These are phyloP conservation scores for Rhagologus leucostigma DNA, from an alignment of 2,113 vertebrate genomes.

Conservation along the genomic window DNA sequence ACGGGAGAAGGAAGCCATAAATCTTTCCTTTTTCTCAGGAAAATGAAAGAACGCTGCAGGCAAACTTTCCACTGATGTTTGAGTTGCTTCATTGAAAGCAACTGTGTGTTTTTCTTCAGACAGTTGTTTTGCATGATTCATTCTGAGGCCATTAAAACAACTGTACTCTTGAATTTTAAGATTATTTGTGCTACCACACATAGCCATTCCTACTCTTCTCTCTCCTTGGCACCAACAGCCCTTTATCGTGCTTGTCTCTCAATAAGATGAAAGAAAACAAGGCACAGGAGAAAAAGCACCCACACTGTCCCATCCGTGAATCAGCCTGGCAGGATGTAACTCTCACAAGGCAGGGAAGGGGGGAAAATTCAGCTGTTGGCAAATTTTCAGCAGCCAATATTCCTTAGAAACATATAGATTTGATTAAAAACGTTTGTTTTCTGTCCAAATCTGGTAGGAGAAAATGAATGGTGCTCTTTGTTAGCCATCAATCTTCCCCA, in stretches of 20 bases:
- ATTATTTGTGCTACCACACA: not conserved
- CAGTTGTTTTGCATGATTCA: slow-evolving; percentile 28
- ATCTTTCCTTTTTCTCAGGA: not conserved
- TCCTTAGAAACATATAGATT: slow-evolving; percentile 64
- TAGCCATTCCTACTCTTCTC: not conserved
- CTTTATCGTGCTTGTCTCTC: not conserved
- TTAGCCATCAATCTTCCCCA: slow-evolving; percentile 52
- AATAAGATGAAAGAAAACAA: not conserved
- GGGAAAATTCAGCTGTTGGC: not conserved
- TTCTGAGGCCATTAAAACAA: not conserved
- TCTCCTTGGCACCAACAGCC: not conserved
- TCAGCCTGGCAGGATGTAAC: not conserved
- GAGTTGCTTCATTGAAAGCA: slow-evolving; percentile 23
- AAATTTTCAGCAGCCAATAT: slow-evolving; percentile 37
- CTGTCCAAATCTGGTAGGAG: slow-evolving; percentile 42
- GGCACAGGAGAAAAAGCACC: not conserved
- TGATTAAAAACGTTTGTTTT: slow-evolving; percentile 68
- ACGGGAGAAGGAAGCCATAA: not conserved
- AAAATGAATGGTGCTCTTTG: slow-evolving; percentile 56
- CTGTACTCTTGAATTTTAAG: not conserved
- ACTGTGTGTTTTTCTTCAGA: slow-evolving; percentile 13
- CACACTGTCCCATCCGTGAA: not conserved
- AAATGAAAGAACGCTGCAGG: slow-evolving; percentile 8
- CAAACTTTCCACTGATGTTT: slow-evolving; percentile 26
- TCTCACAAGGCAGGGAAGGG: not conserved